Evolutionary conservation across 2,113 vertebrate species (phyloP).

Genomic region (Hucho hucho): DNA sequence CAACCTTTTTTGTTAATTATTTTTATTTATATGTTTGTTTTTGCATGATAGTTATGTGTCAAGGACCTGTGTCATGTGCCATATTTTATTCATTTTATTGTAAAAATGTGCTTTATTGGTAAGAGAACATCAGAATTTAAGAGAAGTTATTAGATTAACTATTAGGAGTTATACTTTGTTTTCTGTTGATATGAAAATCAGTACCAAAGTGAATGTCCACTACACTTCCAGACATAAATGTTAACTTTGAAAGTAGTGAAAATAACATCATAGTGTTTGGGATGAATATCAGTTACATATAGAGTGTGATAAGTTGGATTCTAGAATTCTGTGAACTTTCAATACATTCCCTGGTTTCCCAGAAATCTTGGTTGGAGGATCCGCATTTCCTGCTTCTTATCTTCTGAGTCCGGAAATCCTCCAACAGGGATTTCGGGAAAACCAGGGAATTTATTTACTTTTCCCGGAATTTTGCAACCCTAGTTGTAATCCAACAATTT

Average conservation of each 20-base stretch:
- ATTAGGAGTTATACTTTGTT: constrained; percentile 41
- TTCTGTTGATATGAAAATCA: constrained; percentile 58
- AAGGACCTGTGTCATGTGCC: constrained; percentile 77
- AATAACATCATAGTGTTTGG: too few species aligned
- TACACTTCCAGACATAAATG: constrained; percentile 25
- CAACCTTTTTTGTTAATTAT: constrained; percentile 47
- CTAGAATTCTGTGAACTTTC: too few species aligned
- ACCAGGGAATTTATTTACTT: too few species aligned
- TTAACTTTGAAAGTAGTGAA: constrained; percentile 10
- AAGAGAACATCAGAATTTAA: constrained; percentile 41
- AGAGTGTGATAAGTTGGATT: too few species aligned
- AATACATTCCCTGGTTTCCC: too few species aligned
- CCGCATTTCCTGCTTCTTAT: too few species aligned
- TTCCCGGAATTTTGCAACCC: too few species aligned
- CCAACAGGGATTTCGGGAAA: too few species aligned
- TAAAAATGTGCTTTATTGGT: constrained; percentile 63
- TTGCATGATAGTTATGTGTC: constrained; percentile 72
- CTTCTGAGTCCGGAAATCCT: too few species aligned
- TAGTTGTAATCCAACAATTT: constrained; percentile 13
- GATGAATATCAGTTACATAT: too few species aligned
- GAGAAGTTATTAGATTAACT: constrained; percentile 28
- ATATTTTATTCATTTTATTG: constrained; percentile 72
- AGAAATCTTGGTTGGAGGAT: too few species aligned
- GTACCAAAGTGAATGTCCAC: constrained; percentile 70
- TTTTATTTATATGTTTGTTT: constrained; percentile 77